phyloP scores from a whole-genome alignment of 1,140 invertebrate species.

The Cotesia vestalis region DNA sequence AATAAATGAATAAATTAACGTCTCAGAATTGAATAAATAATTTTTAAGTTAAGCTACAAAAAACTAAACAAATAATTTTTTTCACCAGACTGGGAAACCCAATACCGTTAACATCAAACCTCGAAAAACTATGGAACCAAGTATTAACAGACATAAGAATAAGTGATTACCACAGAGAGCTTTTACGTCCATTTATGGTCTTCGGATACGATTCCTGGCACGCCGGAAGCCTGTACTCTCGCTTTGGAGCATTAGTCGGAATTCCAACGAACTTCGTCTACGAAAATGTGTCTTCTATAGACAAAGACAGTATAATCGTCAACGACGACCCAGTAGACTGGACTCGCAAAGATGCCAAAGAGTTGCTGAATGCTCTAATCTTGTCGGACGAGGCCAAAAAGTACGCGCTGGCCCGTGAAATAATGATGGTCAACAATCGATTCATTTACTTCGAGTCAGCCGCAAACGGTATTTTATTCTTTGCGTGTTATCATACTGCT shows the following conservation, averaged over 20 bases:
- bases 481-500: constrained; percentile 68
- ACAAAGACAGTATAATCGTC: constrained; percentile 66
- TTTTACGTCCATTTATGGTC: constrained; percentile 69
- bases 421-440: constrained; percentile 68
- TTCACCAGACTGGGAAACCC: constrained; percentile 52
- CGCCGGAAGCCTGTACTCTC: constrained; percentile 61
- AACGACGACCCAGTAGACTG: constrained; percentile 69
- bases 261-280: constrained; percentile 73
- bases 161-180: constrained; percentile 48
- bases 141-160: constrained; percentile 68
- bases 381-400: constrained; percentile 78
- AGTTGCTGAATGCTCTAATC: constrained; percentile 72
- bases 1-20: no score
- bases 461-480: constrained; percentile 58
- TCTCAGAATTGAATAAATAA: no score
- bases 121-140: constrained; percentile 60
- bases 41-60: no score
- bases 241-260: constrained; percentile 70
- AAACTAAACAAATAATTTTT: background rate
- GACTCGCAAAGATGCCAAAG: constrained; percentile 68
- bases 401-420: constrained; percentile 80
- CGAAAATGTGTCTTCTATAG: constrained; percentile 57
- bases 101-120: constrained; percentile 55
- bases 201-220: constrained; percentile 72
- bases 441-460: constrained; percentile 47